Conservation (phyloP, 2,888 invertebrate genomes). For the Anoncus sp. region DNA sequence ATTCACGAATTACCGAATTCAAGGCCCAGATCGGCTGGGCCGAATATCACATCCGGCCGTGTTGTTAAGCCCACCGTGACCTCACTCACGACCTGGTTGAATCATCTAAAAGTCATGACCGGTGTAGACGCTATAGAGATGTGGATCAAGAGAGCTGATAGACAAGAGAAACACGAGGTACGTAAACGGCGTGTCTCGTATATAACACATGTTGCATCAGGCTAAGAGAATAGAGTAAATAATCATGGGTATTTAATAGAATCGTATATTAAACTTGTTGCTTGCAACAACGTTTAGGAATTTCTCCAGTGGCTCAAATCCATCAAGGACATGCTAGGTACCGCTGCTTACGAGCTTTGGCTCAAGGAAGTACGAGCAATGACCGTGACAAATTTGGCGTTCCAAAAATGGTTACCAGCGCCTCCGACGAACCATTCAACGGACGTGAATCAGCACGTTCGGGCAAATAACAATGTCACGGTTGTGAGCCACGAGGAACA, state of each 20-base stretch:
- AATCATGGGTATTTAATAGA: background rate
- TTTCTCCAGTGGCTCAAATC: conserved; percentile 74
- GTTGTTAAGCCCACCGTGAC: conserved; percentile 48
- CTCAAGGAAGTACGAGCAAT: conserved; percentile 68
- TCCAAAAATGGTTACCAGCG: conserved; percentile 70
- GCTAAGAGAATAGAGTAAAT: background rate
- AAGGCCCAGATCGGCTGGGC: conserved; percentile 12
- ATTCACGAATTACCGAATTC: conserved; percentile 34
- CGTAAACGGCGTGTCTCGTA: background rate
- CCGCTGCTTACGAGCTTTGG: conserved; percentile 70
- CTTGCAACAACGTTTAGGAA: conserved; percentile 60
- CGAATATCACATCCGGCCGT: conserved; percentile 32
- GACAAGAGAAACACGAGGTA: conserved; percentile 60
- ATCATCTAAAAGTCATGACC: conserved; percentile 69
- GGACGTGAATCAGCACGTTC: conserved; percentile 32
- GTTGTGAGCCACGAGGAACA: background rate
- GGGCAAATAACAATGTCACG: background rate
- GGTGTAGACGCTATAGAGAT: conserved; percentile 71
- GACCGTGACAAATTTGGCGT: conserved; percentile 64
- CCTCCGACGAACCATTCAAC: conserved; percentile 35
- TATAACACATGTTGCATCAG: background rate
- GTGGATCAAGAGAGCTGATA: conserved; percentile 70
- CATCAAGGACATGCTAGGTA: conserved; percentile 67
- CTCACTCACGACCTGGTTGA: conserved; percentile 68
- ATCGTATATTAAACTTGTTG: background rate